These are phyloP conservation scores for Calyptommatus sinebrachiatus DNA, from an alignment of 2,113 vertebrate species.

Conservation along the genomic window DNA sequence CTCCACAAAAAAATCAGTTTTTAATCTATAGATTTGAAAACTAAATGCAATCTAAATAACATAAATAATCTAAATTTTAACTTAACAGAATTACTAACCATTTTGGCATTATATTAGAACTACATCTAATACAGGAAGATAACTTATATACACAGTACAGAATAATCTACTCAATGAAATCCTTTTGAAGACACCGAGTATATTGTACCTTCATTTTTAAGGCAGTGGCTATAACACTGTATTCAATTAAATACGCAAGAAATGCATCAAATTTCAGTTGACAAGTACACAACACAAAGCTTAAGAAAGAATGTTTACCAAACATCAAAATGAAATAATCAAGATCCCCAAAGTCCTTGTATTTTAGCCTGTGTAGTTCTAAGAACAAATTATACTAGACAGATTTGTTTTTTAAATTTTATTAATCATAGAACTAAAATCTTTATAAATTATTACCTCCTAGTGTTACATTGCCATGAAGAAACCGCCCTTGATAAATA, in stretches of 20 bases:
- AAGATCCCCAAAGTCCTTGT: neutral
- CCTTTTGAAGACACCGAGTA: neutral
- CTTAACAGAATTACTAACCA: constrained; percentile 2
- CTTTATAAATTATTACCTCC: constrained; percentile 80
- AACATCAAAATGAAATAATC: neutral
- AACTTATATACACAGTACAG: constrained; percentile 13
- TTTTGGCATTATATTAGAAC: constrained; percentile 8
- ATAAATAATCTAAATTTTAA: constrained; percentile 13
- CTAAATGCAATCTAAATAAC: neutral
- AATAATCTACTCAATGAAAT: constrained; percentile 11
- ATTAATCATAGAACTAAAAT: neutral
- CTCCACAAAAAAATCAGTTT: neutral
- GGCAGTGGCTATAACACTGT: neutral
- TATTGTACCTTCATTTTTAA: neutral
- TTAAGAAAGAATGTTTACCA: neutral
- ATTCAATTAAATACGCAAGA: neutral
- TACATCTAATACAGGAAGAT: constrained; percentile 11
- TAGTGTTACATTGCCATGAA: constrained; percentile 97
- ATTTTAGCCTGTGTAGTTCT: neutral
- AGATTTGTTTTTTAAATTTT: neutral
- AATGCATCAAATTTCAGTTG: neutral
- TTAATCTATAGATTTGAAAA: constrained; percentile 18
- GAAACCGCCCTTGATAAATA: constrained; percentile 98
- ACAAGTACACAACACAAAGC: too few relatives aligned
- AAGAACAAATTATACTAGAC: neutral